phyloP scores from a whole-genome alignment of 2,888 invertebrate species.

The Strigamia crassipes region DNA sequence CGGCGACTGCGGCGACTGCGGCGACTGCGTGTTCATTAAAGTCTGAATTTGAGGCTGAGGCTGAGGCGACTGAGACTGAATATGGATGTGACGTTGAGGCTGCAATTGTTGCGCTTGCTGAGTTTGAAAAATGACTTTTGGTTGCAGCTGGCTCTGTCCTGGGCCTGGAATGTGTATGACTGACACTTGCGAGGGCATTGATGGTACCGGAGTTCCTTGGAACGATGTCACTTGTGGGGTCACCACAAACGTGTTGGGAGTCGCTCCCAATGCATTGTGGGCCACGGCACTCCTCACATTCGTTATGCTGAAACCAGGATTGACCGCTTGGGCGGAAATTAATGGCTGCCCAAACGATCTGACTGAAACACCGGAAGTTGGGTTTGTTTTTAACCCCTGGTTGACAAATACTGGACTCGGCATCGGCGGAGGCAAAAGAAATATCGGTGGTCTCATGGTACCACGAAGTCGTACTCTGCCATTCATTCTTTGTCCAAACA shows the following conservation, averaged over 20 bases:
- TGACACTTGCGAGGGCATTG: not conserved
- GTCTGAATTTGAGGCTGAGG: too few relatives aligned
- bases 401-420: conserved; percentile 1
- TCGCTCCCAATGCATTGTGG: not conserved
- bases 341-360: not conserved
- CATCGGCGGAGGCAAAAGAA: not conserved
- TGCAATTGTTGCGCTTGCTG: not conserved
- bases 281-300: not conserved
- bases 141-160: not conserved
- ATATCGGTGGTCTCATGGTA: not conserved
- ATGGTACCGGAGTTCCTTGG: not conserved
- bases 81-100: not conserved
- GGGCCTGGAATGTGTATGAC: not conserved
- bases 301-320: not conserved
- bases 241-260: not conserved
- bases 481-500: not conserved
- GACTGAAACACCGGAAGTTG: not conserved
- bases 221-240: not conserved
- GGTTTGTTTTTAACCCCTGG: not conserved
- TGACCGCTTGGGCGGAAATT: not conserved
- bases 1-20: not conserved
- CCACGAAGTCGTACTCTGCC: not conserved
- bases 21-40: not conserved
- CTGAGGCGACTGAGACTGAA: not conserved
- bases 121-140: not conserved